Evolutionary conservation across 1,140 invertebrate genomes (phyloP), one percentile per base, ranked within the genome.

Genomic region (Drosophila albomicans): DNA sequence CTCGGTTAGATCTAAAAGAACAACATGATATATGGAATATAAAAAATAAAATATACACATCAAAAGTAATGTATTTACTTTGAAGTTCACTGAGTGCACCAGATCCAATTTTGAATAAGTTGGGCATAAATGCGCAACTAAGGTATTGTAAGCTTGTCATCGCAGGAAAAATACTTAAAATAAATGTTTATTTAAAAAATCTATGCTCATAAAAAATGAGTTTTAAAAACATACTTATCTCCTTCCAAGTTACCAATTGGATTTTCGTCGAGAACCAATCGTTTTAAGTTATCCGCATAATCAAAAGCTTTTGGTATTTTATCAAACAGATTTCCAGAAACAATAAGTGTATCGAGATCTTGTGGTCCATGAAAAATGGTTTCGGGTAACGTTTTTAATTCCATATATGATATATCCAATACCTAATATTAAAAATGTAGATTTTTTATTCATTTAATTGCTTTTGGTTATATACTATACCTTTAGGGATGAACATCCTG

Each of bases 261-360:
- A 92, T 96, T 97, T 46, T 95, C 94, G 78, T 96, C 95, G 4
- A 97, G 79, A 38, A 94, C 94, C 0, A 97, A 89, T 11, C 91
- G 94, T 30, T 95, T 90, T 38, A 97, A 89, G 28, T 93, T 93
- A 43, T 93, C 93, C 0, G 94, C 94, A 52, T 95, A 93, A 2
- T 93, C 92, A 1, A 97, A 80, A n/a, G 94, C 93, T 3, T 93
- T 82, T 0, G 96, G 96, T 1, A 96, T 81, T 10, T 92, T 81
- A 0, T 81, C 88, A 5, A 98, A 94, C 5, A 93, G 70, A 92
- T 97, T 97, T 64, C 95, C 94, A n/a, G 94, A 94, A 30, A 97
- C 84, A 82, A 96, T 94, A 16, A 97, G 85, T n/a, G 92, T 93
- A 67, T 94, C 94, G 13, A 97, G 90, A 64, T 94, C 92, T 3